phyloP scores from a whole-genome alignment of 2,113 vertebrate genomes.

The Melanostigma gelatinosum region DNA sequence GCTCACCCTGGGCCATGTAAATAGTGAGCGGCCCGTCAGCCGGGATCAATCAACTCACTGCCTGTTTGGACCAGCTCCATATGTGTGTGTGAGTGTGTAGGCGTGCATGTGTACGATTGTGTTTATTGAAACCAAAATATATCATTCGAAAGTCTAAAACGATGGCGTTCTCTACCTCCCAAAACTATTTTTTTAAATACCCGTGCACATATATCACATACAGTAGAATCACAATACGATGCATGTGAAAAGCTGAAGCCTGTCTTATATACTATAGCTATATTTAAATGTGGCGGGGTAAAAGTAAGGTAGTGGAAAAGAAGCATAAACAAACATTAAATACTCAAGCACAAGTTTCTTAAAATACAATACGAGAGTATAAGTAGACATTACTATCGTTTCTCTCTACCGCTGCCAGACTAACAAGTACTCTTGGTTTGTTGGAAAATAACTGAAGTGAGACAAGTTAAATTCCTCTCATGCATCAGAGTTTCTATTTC shows the following conservation, averaged over 20 bases:
- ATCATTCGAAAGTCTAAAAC: conserved; percentile 17
- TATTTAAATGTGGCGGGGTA: neutral
- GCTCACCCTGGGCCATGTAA: conserved; percentile 64
- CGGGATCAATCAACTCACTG: conserved; percentile 74
- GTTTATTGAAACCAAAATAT: conserved; percentile 50
- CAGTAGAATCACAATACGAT: neutral
- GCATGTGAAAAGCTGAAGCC: neutral
- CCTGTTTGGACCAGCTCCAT: conserved; percentile 72
- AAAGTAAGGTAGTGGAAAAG: neutral
- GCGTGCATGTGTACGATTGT: conserved; percentile 39
- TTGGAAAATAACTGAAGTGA: conserved; percentile 54
- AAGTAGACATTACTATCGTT: neutral
- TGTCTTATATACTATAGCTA: neutral
- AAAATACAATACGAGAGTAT: neutral
- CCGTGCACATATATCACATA: neutral
- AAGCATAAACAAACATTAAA: neutral
- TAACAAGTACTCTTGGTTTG: conserved; percentile 12
- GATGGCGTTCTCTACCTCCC: neutral
- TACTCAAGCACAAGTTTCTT: neutral
- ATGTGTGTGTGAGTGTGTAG: conserved; percentile 52
- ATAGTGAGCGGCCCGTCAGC: conserved; percentile 62
- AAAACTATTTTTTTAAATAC: neutral
- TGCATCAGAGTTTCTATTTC: conserved; percentile 27
- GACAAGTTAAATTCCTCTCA: conserved; percentile 19
- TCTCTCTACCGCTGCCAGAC: conserved; percentile 3